A percentile compares a stretch with the other conserved stretches of the same genome.
phyloP scores from a whole-genome alignment of 2,888 invertebrate genomes.

The Pseudococcus viburni region DNA sequence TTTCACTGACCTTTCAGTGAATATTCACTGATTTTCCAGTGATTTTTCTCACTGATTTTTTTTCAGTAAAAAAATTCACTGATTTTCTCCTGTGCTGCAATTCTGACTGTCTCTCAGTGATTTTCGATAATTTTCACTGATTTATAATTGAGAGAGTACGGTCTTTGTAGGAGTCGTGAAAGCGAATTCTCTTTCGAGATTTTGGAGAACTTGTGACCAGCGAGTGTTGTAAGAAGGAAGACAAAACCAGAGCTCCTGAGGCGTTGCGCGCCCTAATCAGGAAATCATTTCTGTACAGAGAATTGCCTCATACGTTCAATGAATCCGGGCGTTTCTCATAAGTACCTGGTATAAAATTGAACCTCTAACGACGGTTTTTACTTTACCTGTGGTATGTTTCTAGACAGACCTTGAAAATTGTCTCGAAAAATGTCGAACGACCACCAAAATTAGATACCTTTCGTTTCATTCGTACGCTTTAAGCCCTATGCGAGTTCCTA shows the following conservation, averaged over 20 bases:
- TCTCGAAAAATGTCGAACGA: not conserved
- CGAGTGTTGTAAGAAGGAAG: not conserved
- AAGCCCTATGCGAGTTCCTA: not conserved
- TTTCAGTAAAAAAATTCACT: too few species aligned
- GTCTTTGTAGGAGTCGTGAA: not conserved
- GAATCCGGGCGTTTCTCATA: not conserved
- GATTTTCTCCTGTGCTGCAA: too few species aligned
- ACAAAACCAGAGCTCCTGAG: not conserved
- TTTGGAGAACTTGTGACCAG: not conserved
- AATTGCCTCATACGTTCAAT: not conserved
- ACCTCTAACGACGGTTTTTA: not conserved
- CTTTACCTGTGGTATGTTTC: not conserved
- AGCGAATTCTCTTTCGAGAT: not conserved
- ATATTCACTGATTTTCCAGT: too few species aligned
- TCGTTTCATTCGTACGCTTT: not conserved
- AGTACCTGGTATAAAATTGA: not conserved
- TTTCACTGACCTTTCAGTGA: too few species aligned
- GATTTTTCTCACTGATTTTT: too few species aligned
- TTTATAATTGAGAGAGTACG: too few species aligned
- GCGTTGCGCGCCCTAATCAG: not conserved
- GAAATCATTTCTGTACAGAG: not conserved
- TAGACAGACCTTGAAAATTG: not conserved
- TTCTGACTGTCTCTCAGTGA: too few species aligned
- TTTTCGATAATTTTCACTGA: too few species aligned
- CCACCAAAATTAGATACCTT: not conserved